Evolutionary conservation across 2,113 vertebrate species (phyloP).

Genomic region (Hylia prasina): DNA sequence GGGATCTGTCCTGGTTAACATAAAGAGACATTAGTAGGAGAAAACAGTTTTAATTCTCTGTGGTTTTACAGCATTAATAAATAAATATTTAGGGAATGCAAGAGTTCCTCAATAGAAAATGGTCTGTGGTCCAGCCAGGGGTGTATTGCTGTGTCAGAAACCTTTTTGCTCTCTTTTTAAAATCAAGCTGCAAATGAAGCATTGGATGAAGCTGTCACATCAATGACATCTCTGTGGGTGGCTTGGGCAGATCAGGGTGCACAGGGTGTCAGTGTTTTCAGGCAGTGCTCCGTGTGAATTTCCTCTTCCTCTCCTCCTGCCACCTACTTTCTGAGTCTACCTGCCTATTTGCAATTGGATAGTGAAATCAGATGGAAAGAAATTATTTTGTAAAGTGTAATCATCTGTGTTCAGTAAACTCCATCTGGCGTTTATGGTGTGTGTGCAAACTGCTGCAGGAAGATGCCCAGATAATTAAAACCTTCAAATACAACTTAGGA

Average conservation of each 20-base stretch:
- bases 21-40: neutral
- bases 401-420: constrained; percentile 10
- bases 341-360: neutral
- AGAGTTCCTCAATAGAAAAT: neutral
- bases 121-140: neutral
- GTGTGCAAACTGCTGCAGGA: neutral
- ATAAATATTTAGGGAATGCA: neutral
- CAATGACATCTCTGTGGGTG: accelerated
- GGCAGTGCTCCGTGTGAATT: neutral
- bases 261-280: neutral
- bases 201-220: neutral
- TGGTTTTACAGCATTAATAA: neutral
- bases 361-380: constrained; percentile 9
- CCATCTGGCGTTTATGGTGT: neutral
- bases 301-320: neutral
- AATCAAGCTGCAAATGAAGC: neutral
- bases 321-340: neutral
- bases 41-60: neutral
- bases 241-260: neutral
- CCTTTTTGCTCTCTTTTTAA: neutral
- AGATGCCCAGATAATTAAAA: neutral
- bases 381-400: neutral
- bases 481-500: neutral
- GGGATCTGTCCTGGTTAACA: neutral
- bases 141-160: neutral